phyloP scores from a whole-genome alignment of 2,113 vertebrate species.

The Nycticorax nycticorax region DNA sequence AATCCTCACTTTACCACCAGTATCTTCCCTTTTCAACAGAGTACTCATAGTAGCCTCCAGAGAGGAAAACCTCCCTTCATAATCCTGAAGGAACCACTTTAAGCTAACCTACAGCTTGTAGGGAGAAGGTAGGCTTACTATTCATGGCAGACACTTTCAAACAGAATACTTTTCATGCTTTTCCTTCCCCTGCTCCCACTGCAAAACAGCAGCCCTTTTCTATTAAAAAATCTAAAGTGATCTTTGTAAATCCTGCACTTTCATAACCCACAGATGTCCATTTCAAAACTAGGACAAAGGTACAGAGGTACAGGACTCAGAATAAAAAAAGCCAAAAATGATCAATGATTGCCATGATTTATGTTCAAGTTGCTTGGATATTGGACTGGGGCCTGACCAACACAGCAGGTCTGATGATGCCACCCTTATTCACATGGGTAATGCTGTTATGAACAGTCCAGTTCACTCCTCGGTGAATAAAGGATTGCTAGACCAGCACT shows the following conservation, averaged over 20 bases:
- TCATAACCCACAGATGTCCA: not conserved
- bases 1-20: not conserved
- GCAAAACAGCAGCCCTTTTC: not conserved
- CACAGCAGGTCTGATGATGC: not conserved
- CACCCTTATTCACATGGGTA: not conserved
- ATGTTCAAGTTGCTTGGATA: not conserved
- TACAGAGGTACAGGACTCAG: not conserved
- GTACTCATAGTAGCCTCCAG: not conserved
- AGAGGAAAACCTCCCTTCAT: not conserved
- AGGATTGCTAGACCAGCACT: constrained; percentile 39
- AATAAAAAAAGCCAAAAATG: not conserved
- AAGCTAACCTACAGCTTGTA: not conserved
- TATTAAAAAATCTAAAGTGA: not conserved
- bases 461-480: not conserved
- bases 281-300: not conserved
- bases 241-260: not conserved
- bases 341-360: not conserved
- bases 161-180: not conserved
- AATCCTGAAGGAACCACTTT: not conserved
- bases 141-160: not conserved
- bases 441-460: not conserved
- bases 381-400: not conserved
- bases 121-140: not conserved
- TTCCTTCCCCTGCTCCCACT: not conserved
- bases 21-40: not conserved